These are phyloP conservation scores for Erebia palarica DNA, from an alignment of 2,888 invertebrate species.

Conservation along the genomic window DNA sequence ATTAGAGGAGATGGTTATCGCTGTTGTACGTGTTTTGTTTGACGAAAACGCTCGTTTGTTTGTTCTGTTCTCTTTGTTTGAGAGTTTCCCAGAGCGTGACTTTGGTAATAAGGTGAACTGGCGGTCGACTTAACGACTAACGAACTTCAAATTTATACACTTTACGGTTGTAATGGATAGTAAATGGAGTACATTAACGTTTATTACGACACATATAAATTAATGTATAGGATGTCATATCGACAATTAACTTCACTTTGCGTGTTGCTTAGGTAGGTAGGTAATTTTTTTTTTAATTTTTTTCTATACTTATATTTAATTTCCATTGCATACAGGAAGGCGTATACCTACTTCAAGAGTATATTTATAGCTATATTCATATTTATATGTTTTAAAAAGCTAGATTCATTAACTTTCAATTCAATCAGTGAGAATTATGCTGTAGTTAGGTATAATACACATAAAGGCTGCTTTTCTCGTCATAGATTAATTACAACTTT, in stretches of 20 bases:
- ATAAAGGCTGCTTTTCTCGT: no score
- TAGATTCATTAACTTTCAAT: no score
- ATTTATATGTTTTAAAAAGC: no score
- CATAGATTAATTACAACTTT: no score
- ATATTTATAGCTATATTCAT: no score
- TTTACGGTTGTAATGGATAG: conserved; percentile 10
- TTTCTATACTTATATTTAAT: no score
- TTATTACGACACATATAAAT: not conserved
- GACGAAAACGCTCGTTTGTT: conserved; percentile 60
- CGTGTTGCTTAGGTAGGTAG: not conserved
- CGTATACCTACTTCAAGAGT: no score
- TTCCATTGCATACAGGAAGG: no score
- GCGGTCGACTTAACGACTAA: conserved; percentile 24
- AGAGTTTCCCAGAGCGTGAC: conserved; percentile 35
- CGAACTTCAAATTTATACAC: conserved; percentile 16
- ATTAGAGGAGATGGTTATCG: conserved; percentile 78
- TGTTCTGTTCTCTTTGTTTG: conserved; percentile 50
- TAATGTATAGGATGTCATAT: not conserved
- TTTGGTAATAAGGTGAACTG: conserved; percentile 35
- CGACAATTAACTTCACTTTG: not conserved
- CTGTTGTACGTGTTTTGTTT: conserved; percentile 69
- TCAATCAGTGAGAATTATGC: no score
- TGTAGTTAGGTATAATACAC: no score
- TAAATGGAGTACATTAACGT: conserved; percentile 8
- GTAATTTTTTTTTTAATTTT: not conserved